Evolutionary conservation across 2,113 vertebrate species (phyloP), one percentile per base, ranked within the genome.

Genomic region (Scytalopus superciliaris): DNA sequence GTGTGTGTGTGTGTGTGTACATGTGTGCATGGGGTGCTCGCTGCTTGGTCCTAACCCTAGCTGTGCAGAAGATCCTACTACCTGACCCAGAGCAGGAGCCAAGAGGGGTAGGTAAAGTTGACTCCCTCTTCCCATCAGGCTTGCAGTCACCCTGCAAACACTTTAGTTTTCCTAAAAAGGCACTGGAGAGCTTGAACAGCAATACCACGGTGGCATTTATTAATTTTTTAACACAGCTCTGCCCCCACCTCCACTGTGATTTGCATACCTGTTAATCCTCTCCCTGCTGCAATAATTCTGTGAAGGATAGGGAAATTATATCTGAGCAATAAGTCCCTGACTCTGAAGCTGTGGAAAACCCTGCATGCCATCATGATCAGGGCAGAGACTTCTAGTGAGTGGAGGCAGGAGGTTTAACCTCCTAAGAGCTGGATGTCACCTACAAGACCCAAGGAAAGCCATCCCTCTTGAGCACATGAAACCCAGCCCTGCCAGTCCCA

Each of bases 191-290:
- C 91, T 74, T 52, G 44, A 93, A 30, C 72, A 84, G 85, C 92
- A 84, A 70, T 59, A 84, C 47, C 37, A 37, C 69, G 0, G 0
- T 84, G 80, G 69, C 83, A 96, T 94, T 96, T 95, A 95, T 96
- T 93, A 95, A 93, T 95, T 95, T 96, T 96, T 97, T 73, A 97
- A 80, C 69, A 81, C 18, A 42, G 76, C 69, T 49, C 69, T 95
- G n/a, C 63, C 78, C 91, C 73, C 47, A 56, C 35, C 57, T 69
- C 73, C n/a, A 8, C 59, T 84, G 73, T 50, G 86, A 92, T 93
- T 90, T 96, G 88, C 92, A 87, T 94, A 94, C 79, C 90, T 94
- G 80, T 56, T 96, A 94, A 97, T 96, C 87, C 87, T 90, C 76
- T 96, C 53, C 73, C 73, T 95, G 87, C 93, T 86, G 90, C 94